These are phyloP conservation scores for Galbula dea DNA, from an alignment of 2,113 vertebrate genomes.

Conservation along the genomic window DNA sequence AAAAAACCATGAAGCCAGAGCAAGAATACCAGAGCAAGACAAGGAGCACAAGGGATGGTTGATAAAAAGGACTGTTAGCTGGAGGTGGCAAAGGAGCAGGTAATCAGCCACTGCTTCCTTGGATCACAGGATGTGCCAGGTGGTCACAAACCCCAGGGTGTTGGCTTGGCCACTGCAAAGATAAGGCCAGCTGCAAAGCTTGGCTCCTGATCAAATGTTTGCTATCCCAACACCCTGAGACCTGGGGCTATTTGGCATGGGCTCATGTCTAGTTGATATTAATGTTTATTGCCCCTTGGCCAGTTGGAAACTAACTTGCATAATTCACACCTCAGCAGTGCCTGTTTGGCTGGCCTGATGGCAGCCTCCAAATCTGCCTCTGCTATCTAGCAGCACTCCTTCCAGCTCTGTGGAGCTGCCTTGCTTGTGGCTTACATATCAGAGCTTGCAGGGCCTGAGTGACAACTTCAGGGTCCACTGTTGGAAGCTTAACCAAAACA, in stretches of 20 bases:
- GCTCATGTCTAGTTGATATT: not conserved
- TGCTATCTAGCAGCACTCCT: not conserved
- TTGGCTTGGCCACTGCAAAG: conserved; percentile 47
- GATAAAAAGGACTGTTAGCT: not conserved
- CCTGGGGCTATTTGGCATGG: not conserved
- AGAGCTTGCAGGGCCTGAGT: not conserved
- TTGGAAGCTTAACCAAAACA: conserved; percentile 10
- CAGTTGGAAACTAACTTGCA: conserved; percentile 33
- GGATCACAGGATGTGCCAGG: conserved; percentile 4
- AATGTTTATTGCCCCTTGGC: conserved; percentile 33
- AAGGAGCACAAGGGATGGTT: not conserved
- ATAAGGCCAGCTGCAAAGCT: conserved; percentile 56
- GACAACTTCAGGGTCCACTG: not conserved
- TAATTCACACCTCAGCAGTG: conserved; percentile 26
- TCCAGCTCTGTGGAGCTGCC: not conserved
- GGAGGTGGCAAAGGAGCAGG: conserved; percentile 3
- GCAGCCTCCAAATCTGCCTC: not conserved
- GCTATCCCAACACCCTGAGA: conserved; percentile 6
- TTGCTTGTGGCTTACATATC: not conserved
- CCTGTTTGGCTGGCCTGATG: not conserved
- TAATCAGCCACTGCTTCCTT: not conserved
- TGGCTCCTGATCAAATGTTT: conserved; percentile 44
- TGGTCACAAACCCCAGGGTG: conserved; percentile 1
- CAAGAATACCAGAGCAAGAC: not conserved
- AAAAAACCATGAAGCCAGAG: not conserved